Percentiles rank a stretch among this genome's conserved stretches.
Conservation (phyloP, 1,140 invertebrate genomes). For the Polypedilum vanderplanki region DNA sequence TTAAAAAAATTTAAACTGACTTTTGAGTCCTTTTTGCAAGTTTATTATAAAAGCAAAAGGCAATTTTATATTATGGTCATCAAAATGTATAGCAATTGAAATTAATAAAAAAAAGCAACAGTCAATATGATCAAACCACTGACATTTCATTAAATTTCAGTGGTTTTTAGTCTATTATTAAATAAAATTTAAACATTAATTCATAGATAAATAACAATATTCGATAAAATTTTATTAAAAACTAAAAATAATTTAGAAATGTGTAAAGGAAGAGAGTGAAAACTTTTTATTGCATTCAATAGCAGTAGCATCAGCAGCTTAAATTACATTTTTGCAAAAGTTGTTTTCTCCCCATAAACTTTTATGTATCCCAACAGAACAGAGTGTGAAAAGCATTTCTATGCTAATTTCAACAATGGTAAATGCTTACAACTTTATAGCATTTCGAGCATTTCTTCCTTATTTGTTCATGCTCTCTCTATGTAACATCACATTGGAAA, state of each 20-base stretch:
- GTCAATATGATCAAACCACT: too few species aligned
- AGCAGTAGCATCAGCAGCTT: background rate
- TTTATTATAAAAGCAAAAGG: too few species aligned
- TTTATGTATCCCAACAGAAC: conserved; percentile 21
- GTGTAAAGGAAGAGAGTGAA: background rate
- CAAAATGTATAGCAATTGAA: too few species aligned
- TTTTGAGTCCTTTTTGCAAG: too few species aligned
- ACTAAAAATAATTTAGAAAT: background rate
- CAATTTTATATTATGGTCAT: too few species aligned
- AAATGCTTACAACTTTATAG: conserved; percentile 15
- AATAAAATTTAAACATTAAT: too few species aligned
- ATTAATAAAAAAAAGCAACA: too few species aligned
- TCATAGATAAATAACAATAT: too few species aligned
- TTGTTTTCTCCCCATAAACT: background rate
- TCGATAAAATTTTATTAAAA: background rate
- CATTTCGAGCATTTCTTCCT: conserved; percentile 16
- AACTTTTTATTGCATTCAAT: background rate
- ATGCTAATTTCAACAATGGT: conserved; percentile 21
- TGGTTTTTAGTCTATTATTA: too few species aligned
- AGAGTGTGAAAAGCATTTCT: conserved; percentile 22
- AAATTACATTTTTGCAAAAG: background rate
- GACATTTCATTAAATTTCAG: too few species aligned
- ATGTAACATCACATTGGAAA: background rate
- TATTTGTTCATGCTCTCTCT: background rate
- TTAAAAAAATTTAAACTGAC: too few species aligned